phyloP scores from a whole-genome alignment of 2,797 vertebrate genomes.

The Scarus forsteni region DNA sequence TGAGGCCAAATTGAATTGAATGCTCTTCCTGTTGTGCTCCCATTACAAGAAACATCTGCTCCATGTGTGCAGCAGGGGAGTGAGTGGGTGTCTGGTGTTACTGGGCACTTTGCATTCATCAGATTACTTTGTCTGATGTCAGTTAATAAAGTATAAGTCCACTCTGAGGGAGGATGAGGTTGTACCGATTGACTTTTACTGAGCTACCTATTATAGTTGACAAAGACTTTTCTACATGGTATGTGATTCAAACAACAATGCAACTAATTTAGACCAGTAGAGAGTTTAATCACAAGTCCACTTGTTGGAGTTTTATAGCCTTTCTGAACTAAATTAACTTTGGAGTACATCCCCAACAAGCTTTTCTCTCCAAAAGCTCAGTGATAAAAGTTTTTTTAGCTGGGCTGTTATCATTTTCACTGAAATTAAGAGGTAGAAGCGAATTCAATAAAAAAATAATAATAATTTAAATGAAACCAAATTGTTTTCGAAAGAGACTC shows the following conservation, averaged over 20 bases:
- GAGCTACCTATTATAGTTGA: conserved; percentile 24
- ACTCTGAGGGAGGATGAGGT: conserved; percentile 52
- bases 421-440: background rate
- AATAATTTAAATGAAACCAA: too few relatives aligned
- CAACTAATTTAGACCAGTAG: conserved; percentile 11
- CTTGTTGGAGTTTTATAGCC: conserved; percentile 11
- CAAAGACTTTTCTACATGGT: conserved; percentile 3
- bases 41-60: conserved; percentile 82
- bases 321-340: conserved; percentile 19
- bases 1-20: conserved; percentile 77
- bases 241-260: background rate
- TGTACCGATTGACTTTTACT: conserved; percentile 22
- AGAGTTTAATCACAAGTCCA: conserved; percentile 27
- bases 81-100: conserved; percentile 47
- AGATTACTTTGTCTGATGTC: conserved; percentile 66
- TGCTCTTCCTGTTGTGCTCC: conserved; percentile 78
- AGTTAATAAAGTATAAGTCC: conserved; percentile 61
- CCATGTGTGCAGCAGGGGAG: conserved; percentile 37
- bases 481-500: too few relatives aligned
- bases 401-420: background rate
- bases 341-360: conserved; percentile 3
- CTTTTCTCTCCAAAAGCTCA: background rate
- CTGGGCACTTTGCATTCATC: conserved; percentile 59
- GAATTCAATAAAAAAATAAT: too few relatives aligned
- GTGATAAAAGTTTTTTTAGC: background rate